These are phyloP conservation scores for Limenitis camilla DNA, from an alignment of 2,888 invertebrate species.

Conservation along the genomic window DNA sequence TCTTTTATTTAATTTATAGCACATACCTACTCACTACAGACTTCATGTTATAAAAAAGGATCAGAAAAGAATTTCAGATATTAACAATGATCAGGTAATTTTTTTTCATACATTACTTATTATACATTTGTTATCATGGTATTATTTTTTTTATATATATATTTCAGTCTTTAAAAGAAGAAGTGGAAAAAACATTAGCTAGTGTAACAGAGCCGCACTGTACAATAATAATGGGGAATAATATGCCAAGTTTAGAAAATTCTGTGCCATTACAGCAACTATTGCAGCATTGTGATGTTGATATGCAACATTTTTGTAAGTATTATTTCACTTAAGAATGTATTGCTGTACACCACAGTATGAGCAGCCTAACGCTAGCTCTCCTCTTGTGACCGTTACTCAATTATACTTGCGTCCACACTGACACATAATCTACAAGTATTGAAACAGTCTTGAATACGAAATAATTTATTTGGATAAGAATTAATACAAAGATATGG, in stretches of 20 bases:
- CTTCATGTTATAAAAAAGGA: conserved; percentile 54
- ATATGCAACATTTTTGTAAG: conserved; percentile 64
- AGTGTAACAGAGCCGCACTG: conserved; percentile 35
- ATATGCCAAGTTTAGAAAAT: conserved; percentile 39
- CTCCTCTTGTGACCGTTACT: too few relatives aligned
- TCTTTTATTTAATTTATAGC: conserved; percentile 38
- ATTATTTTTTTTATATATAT: background rate
- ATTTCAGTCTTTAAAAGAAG: conserved; percentile 40
- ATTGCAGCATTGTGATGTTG: conserved; percentile 47
- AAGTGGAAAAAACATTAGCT: conserved; percentile 41
- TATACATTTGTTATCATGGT: background rate
- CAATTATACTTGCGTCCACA: too few relatives aligned
- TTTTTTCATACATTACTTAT: background rate
- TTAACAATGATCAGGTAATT: conserved; percentile 36
- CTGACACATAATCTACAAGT: too few relatives aligned
- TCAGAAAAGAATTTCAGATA: conserved; percentile 33
- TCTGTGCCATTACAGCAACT: conserved; percentile 44
- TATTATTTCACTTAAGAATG: conserved; percentile 8
- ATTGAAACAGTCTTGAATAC: too few relatives aligned
- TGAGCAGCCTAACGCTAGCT: too few relatives aligned
- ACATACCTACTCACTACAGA: conserved; percentile 56
- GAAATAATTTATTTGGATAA: too few relatives aligned
- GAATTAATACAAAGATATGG: too few relatives aligned
- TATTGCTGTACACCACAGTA: too few relatives aligned
- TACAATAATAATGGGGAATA: conserved; percentile 41